Conservation (phyloP, 2,113 vertebrate genomes). For the Oncorhynchus mykiss region DNA sequence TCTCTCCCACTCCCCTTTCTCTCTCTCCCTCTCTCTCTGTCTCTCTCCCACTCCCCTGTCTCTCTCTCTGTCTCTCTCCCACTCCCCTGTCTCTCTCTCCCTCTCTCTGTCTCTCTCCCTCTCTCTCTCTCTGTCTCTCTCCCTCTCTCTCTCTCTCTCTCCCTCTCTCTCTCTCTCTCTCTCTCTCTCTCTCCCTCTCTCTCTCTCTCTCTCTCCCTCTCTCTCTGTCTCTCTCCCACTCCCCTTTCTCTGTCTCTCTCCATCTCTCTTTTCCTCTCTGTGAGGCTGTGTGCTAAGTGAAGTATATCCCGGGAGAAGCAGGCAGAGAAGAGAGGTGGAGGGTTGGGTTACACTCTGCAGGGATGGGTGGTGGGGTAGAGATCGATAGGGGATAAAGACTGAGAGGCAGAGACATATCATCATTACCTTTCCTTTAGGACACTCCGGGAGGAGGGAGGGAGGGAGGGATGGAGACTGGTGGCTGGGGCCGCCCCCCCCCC, state of each 20-base stretch:
- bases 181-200: neutral
- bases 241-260: too few species aligned
- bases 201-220: too few species aligned
- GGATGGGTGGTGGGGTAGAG: constrained; percentile 38
- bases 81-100: neutral
- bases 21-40: too few species aligned
- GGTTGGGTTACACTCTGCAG: constrained; percentile 73
- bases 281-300: constrained; percentile 13
- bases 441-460: too few species aligned
- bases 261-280: constrained; percentile 1
- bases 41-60: too few species aligned
- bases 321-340: constrained; percentile 39
- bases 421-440: neutral
- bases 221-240: too few species aligned
- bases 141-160: too few species aligned
- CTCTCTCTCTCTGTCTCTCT: too few species aligned
- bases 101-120: too few species aligned
- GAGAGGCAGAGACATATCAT: neutral
- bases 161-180: neutral
- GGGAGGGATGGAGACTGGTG: constrained; percentile 14
- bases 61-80: neutral
- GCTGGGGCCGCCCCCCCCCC: neutral
- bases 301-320: too few species aligned
- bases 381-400: neutral
- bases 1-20: too few species aligned